A percentile compares a stretch with the other conserved stretches of the same genome.
These are phyloP conservation scores for Philonicus albiceps DNA, from an alignment of 2,888 invertebrate species.

Conservation along the genomic window DNA sequence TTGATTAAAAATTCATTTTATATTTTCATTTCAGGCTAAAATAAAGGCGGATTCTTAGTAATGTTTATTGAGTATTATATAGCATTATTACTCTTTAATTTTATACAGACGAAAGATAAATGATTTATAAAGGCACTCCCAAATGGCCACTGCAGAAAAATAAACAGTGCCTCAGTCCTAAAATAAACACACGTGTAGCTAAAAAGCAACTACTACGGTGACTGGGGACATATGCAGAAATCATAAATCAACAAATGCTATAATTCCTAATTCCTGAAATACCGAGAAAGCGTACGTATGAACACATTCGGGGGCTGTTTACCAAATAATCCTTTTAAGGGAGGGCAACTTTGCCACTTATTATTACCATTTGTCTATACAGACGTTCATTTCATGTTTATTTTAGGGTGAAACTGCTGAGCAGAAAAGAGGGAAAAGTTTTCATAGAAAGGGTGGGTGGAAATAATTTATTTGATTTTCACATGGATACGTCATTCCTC, in stretches of 20 bases:
- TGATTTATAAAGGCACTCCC: neutral
- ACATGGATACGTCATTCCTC: neutral
- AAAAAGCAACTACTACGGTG: neutral
- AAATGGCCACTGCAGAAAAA: neutral
- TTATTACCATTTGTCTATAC: neutral
- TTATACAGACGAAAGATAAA: neutral
- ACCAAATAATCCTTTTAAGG: constrained; percentile 7
- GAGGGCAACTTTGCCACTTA: neutral
- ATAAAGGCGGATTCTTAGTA: too few species aligned
- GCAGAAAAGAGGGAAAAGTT: neutral
- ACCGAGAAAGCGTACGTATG: neutral
- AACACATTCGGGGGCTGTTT: neutral
- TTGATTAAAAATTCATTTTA: too few species aligned
- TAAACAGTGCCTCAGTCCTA: neutral
- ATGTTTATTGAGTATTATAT: too few species aligned
- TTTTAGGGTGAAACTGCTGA: neutral
- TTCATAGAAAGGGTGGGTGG: neutral
- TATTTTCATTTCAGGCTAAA: too few species aligned
- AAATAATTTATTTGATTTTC: neutral
- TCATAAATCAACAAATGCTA: constrained; percentile 9
- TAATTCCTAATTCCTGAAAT: constrained; percentile 13
- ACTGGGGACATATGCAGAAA: neutral
- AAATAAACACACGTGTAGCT: neutral
- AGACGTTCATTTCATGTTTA: neutral
- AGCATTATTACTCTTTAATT: neutral